Conservation (phyloP, 2,888 invertebrate species). For the Campaea margaritaria region DNA sequence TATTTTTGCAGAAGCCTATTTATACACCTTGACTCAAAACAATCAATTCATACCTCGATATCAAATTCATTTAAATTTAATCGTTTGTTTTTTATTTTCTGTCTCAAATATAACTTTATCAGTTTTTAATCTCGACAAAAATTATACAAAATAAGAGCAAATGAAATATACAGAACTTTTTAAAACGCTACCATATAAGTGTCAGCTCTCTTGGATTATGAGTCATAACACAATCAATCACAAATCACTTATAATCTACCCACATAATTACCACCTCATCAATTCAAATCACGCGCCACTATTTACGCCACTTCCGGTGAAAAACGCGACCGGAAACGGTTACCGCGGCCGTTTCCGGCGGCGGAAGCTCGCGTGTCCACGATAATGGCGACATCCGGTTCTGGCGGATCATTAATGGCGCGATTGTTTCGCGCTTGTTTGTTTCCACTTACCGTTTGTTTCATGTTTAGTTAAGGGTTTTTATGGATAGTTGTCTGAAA, state of each 20-base stretch:
- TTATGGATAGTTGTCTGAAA: not conserved
- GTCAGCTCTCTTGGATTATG: no score
- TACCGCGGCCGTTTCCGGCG: conserved; percentile 71
- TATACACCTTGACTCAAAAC: no score
- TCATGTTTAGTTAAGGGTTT: not conserved
- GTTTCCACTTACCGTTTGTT: conserved; percentile 9
- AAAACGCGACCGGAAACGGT: conserved; percentile 73
- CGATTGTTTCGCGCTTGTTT: conserved; percentile 33
- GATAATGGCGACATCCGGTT: conserved; percentile 43
- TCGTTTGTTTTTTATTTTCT: no score
- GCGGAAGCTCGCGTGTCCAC: conserved; percentile 59
- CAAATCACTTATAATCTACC: conserved; percentile 14
- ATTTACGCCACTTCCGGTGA: conserved; percentile 67
- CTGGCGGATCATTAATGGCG: conserved; percentile 35
- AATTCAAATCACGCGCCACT: conserved; percentile 44
- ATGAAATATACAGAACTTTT: no score
- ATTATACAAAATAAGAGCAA: no score
- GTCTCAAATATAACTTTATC: no score
- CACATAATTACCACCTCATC: conserved; percentile 24
- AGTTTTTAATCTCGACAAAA: no score
- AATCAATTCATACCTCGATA: no score
- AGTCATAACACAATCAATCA: not conserved
- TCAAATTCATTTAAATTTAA: no score
- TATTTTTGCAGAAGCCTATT: no score
- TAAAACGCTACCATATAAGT: no score